Percentiles rank a stretch among this genome's conserved stretches.
Evolutionary conservation across 1,140 invertebrate species (phyloP).

Genomic region (Aphis gossypii): DNA sequence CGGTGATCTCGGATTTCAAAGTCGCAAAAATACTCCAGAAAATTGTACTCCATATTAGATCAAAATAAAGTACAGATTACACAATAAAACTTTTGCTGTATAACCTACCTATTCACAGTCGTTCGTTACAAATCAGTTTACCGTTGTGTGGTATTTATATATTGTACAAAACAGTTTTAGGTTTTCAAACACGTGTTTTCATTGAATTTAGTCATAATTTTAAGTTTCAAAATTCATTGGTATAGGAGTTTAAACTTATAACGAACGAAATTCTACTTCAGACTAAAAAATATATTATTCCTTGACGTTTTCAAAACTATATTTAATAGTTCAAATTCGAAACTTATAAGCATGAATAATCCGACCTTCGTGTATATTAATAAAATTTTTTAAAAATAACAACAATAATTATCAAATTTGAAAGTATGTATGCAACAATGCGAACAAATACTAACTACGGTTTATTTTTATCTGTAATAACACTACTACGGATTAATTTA

Average conservation of each 20-base stretch:
- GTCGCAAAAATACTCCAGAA: background rate
- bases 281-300: background rate
- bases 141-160: background rate
- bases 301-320: background rate
- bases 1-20: background rate
- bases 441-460: background rate
- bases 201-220: background rate
- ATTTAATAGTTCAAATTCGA: background rate
- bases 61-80: conserved; percentile 11
- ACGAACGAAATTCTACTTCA: background rate
- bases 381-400: background rate
- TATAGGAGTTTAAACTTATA: background rate
- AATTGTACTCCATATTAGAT: background rate
- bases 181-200: background rate
- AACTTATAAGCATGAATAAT: background rate
- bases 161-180: background rate
- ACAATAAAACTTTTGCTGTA: background rate
- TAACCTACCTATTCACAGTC: background rate
- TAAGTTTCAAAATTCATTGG: background rate
- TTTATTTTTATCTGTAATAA: background rate
- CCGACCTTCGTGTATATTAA: background rate
- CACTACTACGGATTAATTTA: background rate
- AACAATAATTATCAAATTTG: background rate
- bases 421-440: background rate
- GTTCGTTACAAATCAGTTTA: background rate